Evolutionary conservation across 2,797 vertebrate species (phyloP), one percentile per base, ranked within the genome.

Genomic region (Falco columbarius): DNA sequence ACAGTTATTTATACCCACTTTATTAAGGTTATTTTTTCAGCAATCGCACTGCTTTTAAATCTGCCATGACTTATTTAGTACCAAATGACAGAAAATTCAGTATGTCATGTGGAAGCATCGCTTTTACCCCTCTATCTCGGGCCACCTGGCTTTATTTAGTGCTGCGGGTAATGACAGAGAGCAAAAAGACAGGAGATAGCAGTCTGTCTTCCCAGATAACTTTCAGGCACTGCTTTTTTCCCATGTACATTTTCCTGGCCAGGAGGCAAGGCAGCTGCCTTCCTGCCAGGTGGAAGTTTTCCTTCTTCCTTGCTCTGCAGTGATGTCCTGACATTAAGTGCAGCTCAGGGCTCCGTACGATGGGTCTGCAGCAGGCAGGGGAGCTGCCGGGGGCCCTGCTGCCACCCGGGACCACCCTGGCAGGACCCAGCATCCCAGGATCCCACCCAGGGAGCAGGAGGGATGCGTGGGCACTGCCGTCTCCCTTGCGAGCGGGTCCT

Each of bases 321-420:
- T 1, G 21, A 1, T 22, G 1, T 9, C 26, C 76, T 4, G 16
- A 1, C 0, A 0, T 2, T 10, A 0, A 2, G 23, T 0, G 15
- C 36, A 10, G 17, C 68, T 32, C 81, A 1, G 30, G 34, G 9
- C 38, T 12, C 14, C 1, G 1, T 0, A 3, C 0, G 87, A 18
- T 4, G 49, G 3, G 32, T 9, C 47, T 6, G 62, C 3, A 7
- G 32, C 2, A 6, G 0, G 47, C 12, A 3, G 32, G 42, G 6
- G 44, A 40, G 65, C 44, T 14, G 30, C 6, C 3, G 22, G 32
- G 36, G 20, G 17, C 21, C 55, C 58, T 9, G 63, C 32, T 15
- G 71, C 32, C 17, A 5, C 71, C 51, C 3, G 3, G 58, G 5
- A 42, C 56, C 40, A 66, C 55, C 72, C 46, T 5, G 56, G 19